Evolutionary conservation across 2,797 vertebrate species (phyloP), one percentile per base, ranked within the genome.

Genomic region (Leuciscus waleckii): DNA sequence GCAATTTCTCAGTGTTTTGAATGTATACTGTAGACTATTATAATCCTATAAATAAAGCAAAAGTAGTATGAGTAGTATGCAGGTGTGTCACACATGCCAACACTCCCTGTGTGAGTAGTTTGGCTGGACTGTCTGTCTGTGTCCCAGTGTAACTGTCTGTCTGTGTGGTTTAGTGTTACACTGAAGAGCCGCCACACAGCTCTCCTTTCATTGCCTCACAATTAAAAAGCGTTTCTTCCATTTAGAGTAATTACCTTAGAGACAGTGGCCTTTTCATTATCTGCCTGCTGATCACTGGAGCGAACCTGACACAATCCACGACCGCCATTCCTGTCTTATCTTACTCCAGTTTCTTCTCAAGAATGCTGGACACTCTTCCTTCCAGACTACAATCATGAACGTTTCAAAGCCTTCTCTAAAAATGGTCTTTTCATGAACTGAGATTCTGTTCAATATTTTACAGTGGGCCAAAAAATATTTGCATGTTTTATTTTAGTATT

Each of bases 161-260:
- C 23, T 37, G 43, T 79, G 69, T 67, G 79, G 67, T 86, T 82
- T 87, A 82, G 37, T 4, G 89, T 95, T 94, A 91, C 92, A 49
- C 87, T 81, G 67, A 81, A 2, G 79, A 67, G 89, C 86, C 68
- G 78, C 85, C 84, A 94, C 93, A 93, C 91, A 92, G 92, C 86
- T 84, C 79, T 91, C 90, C 92, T 95, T 95, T 94, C 93, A 94
- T 89, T 87, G 85, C 88, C 71, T 76, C 88, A 54, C 88, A 94
- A 94, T 93, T 94, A 93, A 94, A 93, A 90, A 90, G 69, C 83
- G 65, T 89, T 93, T 65, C 32, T 88, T 89, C 90, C 91, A 94
- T 94, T 92, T 91, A 83, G 90, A 89, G 91, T 92, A 92, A 94
- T 94, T 94, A 94, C 93, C 91, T 92, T 81, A 68, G 75, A 88